Evolutionary conservation across 2,113 vertebrate species (phyloP), one percentile per base, ranked within the genome.

Genomic region (Talpa occidentalis): DNA sequence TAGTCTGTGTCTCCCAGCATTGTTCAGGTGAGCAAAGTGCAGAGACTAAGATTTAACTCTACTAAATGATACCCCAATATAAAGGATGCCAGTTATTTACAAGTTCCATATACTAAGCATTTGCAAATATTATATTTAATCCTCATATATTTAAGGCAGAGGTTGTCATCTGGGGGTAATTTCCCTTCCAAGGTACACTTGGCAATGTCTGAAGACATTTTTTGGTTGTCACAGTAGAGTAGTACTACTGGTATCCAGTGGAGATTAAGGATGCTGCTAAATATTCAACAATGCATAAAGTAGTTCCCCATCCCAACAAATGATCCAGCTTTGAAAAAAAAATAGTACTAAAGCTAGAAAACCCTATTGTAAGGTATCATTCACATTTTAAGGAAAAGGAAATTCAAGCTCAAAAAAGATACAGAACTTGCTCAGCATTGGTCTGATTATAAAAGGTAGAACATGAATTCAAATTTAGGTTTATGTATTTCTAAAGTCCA

Each of bases 121-220:
- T 87, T 21, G 81, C 37, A 76, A 83, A 59, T 42, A 81, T 40
- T 60, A 37, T 30, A 17, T 88, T 94, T 73, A 88, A 82, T 69
- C 2, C 0, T 92, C n/a, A 62, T 4, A 47, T 83, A 15, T 80
- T 56, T 84, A 84, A 84, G 7, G 21, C 11, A 84, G 4, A 37
- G 2, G 22, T 60, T 95, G 26, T 88, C 59, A 69, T 22, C 32
- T 3, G 12, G 44, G 44, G 6, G 24, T 40, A 32, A n/a, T 60
- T 40, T 72, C 52, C 17, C 26, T 15, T 5, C 9, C 15, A 28
- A 35, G 16, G 67, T 40, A 3, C n/a, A 69, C 37, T 69, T 69
- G n/a, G 21, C 8, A 69, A 69, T 35, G 60, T 4, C 22, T 72
- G 47, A 21, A 80, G 47, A 69, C 1, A 70, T 60, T 60, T 90